phyloP scores from a whole-genome alignment of 2,797 vertebrate species.

The Hozukius guyotensis region DNA sequence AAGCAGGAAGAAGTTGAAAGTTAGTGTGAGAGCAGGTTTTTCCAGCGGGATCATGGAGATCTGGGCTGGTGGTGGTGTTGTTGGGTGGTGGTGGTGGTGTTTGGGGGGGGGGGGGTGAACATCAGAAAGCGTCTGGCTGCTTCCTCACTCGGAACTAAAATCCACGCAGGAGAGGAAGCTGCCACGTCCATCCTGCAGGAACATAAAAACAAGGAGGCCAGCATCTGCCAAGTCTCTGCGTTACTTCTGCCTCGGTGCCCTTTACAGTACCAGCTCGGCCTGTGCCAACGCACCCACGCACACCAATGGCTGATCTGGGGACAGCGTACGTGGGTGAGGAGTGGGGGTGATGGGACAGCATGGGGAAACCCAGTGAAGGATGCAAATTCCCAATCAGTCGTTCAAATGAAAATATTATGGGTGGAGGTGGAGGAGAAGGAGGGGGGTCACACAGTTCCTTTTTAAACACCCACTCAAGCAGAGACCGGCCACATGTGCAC shows the following conservation, averaged over 20 bases:
- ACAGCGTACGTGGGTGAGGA: neutral
- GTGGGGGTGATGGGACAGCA: neutral
- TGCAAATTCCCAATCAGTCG: constrained; percentile 69
- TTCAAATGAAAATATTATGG: constrained; percentile 56
- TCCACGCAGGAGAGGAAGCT: constrained; percentile 54
- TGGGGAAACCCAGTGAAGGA: constrained; percentile 60
- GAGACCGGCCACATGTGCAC: constrained; percentile 32
- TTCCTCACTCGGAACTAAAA: constrained; percentile 71
- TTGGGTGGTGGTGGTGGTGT: neutral
- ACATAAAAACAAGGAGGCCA: constrained; percentile 61
- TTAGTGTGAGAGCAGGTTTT: constrained; percentile 1
- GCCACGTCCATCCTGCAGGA: constrained; percentile 68
- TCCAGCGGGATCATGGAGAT: neutral
- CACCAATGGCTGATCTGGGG: constrained; percentile 48
- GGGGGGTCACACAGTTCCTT: neutral
- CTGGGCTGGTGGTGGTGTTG: neutral
- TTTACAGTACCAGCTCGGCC: constrained; percentile 61
- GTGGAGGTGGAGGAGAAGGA: neutral
- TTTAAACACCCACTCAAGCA: constrained; percentile 30
- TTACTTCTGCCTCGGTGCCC: constrained; percentile 73
- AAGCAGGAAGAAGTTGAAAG: constrained; percentile 13
- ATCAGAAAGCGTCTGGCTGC: constrained; percentile 70
- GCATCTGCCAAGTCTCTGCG: constrained; percentile 74
- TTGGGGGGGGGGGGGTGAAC: neutral
- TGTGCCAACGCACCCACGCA: constrained; percentile 51